Evolutionary conservation across 2,797 vertebrate genomes (phyloP).

Genomic region (Anniella stebbinsi): DNA sequence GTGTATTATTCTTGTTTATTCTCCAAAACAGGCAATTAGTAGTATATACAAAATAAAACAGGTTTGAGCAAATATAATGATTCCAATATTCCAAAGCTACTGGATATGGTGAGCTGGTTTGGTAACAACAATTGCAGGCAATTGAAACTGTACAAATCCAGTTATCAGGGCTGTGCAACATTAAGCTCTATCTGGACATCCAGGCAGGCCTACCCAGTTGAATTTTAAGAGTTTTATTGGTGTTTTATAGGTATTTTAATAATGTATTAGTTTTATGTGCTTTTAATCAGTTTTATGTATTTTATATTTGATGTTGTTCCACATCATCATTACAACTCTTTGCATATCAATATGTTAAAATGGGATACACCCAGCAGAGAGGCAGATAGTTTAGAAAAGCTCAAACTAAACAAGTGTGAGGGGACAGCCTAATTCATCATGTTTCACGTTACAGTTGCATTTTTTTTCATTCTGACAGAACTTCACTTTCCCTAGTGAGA

Average conservation of each 20-base stretch:
- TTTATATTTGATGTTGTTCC: too few species aligned
- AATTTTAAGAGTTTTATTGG: too few species aligned
- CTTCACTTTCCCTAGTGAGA: not conserved
- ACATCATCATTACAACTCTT: not conserved
- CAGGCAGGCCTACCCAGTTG: too few species aligned
- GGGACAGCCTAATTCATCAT: not conserved
- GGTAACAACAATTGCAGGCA: not conserved
- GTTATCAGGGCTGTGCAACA: not conserved
- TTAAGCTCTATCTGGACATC: not conserved
- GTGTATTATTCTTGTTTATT: slow-evolving; percentile 46
- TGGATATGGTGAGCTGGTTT: not conserved
- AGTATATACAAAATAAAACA: slow-evolving; percentile 26
- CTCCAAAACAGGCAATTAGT: slow-evolving; percentile 48
- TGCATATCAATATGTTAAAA: not conserved
- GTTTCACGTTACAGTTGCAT: not conserved
- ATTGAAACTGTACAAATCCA: too few species aligned
- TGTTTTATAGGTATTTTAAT: too few species aligned
- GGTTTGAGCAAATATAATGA: slow-evolving; percentile 38
- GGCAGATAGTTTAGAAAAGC: not conserved
- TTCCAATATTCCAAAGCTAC: slow-evolving; percentile 8
- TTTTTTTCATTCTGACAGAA: not conserved
- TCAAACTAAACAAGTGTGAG: not conserved
- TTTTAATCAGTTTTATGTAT: too few species aligned
- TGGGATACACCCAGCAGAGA: not conserved
- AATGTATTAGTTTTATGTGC: too few species aligned